Percentiles rank a stretch among this genome's conserved stretches.
Evolutionary conservation across 2,888 invertebrate genomes (phyloP).

Genomic region (Zaprionus bogoriensis): DNA sequence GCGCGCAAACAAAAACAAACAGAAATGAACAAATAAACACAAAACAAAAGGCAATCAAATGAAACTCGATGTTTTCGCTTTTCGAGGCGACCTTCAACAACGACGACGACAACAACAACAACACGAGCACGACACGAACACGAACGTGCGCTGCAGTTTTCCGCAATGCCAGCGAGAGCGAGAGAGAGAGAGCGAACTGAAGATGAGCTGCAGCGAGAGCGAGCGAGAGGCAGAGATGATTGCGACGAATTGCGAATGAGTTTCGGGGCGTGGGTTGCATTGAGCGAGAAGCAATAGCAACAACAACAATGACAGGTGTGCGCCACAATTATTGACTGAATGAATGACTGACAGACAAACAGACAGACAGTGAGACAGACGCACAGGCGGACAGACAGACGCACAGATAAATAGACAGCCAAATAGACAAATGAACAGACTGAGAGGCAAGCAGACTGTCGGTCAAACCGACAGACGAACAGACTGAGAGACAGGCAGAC

Average conservation of each 20-base stretch:
- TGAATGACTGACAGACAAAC: constrained; percentile 16
- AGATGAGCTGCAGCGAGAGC: too few relatives aligned
- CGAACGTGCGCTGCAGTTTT: constrained; percentile 74
- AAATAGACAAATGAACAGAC: neutral
- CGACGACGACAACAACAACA: constrained; percentile 26
- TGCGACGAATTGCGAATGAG: constrained; percentile 32
- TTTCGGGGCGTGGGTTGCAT: constrained; percentile 66
- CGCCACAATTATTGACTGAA: constrained; percentile 55
- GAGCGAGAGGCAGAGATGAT: constrained; percentile 5
- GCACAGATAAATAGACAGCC: constrained; percentile 22
- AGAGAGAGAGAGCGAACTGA: neutral
- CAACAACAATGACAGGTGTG: constrained; percentile 62
- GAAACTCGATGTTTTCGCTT: constrained; percentile 47
- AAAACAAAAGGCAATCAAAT: constrained; percentile 28
- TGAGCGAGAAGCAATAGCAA: constrained; percentile 39
- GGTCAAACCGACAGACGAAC: constrained; percentile 5
- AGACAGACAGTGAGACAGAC: too few relatives aligned
- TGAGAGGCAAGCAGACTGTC: constrained; percentile 26
- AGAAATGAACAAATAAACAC: constrained; percentile 9
- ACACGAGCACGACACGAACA: constrained; percentile 42
- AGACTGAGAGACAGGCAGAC: constrained; percentile 32
- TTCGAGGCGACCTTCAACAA: constrained; percentile 65
- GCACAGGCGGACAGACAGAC: too few relatives aligned
- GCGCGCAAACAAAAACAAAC: constrained; percentile 37
- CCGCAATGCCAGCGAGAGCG: constrained; percentile 59